Base-by-base conservation (phyloP, 2,888 invertebrate species). In the Branchellion lobata region DNA sequence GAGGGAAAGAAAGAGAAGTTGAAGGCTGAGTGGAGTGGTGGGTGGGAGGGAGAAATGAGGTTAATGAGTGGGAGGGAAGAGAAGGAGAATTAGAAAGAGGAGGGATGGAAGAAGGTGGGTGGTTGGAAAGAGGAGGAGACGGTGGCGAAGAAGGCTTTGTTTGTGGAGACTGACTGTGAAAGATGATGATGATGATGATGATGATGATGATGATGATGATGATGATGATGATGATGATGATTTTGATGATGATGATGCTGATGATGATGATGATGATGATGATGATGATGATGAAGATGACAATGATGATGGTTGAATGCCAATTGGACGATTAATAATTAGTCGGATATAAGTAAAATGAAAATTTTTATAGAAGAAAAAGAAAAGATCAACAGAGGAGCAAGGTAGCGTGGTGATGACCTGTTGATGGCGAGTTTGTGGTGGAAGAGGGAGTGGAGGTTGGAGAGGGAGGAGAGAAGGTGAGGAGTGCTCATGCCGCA, bases 401-500 rank as follows among this genome's bases (percentile, higher is more conserved):
- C 24, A 53, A n/a, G n/a, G n/a, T n/a, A n/a, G n/a, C n/a, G n/a
- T n/a, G n/a, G 1, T 47, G 85, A 86, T 84, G 83, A 87, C 86
- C 83, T 82, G 80, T 84, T 84, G 5, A 86, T 85, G 11, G 86
- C 86, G 14, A 87, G 83, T 77, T 85, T 82, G 3, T 84, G 85
- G 82, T 89, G 89, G 68, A 91, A 87, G 75, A 93, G 86, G 34
- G 90, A 89, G 82, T 90, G 90, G 11, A 94, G 88, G 86, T 94
- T 94, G 33, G 91, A 90, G 80, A 95, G 88, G 0, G 94, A 94
- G 1, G 92, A 91, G 81, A 93, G 88, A 81, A 94, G 90, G 86
- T 94, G 93, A 1, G 90, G 88, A 0, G 93, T 92, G 0, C 92
- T 90, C 65, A 93, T 88, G 0, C 92, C 92, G 82, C 92, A 91